Evolutionary conservation across 2,113 vertebrate species (phyloP), one percentile per base, ranked within the genome.

Genomic region (Eolophus roseicapilla): DNA sequence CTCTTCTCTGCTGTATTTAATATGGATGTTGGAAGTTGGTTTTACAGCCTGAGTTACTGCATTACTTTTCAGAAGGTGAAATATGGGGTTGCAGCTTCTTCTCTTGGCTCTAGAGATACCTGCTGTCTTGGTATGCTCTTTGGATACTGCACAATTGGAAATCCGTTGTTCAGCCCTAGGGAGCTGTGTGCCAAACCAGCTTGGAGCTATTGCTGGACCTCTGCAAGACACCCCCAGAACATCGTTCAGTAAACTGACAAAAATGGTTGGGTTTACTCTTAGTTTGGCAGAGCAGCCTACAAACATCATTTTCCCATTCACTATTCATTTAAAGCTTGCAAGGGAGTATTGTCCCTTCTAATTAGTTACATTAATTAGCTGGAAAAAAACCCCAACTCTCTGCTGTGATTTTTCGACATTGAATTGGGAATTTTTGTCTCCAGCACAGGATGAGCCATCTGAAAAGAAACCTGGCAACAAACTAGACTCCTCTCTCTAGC

Each of bases 31-130:
- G 55, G 47, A 47, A 29, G 14, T 57, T 81, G 43, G 33, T 49
- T 94, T 86, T n/a, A 13, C 10, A 70, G 60, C 39, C 60, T 31
- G 31, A 78, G n/a, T 68, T 83, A 13, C 21, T 25, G 29, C 28
- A 52, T 89, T 5, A 7, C 19, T 19, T 20, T 43, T 79, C 67
- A 57, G 75, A 57, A 60, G 47, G 24, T 78, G 71, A 55, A 44
- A 28, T 39, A 10, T 0, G 0, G n/a, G 46, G 64, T 68, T 23
- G 39, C 15, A 35, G 1, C 31, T 27, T 11, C 15, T 44, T 13
- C 27, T 76, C 23, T 44, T 63, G 53, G 39, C 60, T 44, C 0
- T 15, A 24, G 57, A 24, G 11, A 11, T 8, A 16, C 7, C 27
- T 46, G 33, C 49, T 39, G 23, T 33, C 27, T 8, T 27, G 44